Evolutionary conservation across 2,888 invertebrate species (phyloP), one percentile per base, ranked within the genome.

Genomic region (Drosophila subquinaria): DNA sequence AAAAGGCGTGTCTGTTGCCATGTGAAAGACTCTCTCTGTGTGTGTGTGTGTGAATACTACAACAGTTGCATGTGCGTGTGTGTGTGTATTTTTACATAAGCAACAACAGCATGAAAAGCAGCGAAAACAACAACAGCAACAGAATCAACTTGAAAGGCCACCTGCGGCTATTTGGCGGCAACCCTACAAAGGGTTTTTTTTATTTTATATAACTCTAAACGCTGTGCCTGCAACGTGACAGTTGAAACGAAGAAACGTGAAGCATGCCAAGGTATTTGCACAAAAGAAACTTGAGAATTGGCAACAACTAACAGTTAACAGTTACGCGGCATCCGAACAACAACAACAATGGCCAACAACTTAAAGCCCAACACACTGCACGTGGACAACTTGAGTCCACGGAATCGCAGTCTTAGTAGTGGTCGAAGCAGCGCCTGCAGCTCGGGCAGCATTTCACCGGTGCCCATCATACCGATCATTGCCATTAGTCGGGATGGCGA

Each of bases 401-500:
- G 69, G 27, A 69, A 64, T 48, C 69, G 57, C 51, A 83, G 74
- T 17, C 33, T 72, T 9, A 83, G 78, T 53, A 86, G 85, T 50
- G 86, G 82, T 0, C 61, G 68, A 27, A 90, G 88, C 67, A 91
- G 91, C 62, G 86, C 82, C 56, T 91, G 90, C 72, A 91, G 91
- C 75, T 91, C 91, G 10, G 89, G 84, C 64, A 91, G 89, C 73
- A 76, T 89, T n/a, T 91, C 91, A 27, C 91, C 91, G 45, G 83
- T 91, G 65, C 91, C 91, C 59, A 89, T 90, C 15, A 88, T 86
- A 61, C 90, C 90, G 53, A 84, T 88, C 65, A 91, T 91, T 60
- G 69, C 91, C 47, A 91, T 91, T 72, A 92, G 91, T 70, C 83
- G 86, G 33, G 82, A 83, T 74, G 90, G 82, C 73, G 95, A 95